These are phyloP conservation scores for Tichodroma muraria DNA, from an alignment of 2,113 vertebrate genomes.

Conservation along the genomic window DNA sequence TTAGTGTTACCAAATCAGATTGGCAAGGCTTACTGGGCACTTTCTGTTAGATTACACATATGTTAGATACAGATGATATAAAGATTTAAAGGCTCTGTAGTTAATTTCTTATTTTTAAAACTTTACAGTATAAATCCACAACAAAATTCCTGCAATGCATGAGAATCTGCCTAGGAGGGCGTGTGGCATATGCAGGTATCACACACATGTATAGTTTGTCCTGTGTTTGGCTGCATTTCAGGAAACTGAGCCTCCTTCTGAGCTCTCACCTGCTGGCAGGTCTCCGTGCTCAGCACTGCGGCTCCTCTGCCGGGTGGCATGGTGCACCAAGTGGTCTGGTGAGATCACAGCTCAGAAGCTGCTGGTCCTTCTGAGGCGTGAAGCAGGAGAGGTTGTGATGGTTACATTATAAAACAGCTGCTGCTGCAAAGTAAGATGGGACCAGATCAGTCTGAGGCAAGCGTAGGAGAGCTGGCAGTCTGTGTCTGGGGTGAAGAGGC, in stretches of 20 bases:
- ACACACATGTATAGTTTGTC: fast-evolving
- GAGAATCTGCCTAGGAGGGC: not conserved
- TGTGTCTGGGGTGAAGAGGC: not conserved
- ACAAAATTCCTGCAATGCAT: not conserved
- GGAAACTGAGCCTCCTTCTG: not conserved
- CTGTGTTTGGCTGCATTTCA: not conserved
- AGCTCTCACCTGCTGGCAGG: not conserved
- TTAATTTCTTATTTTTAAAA: not conserved
- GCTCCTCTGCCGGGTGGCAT: not conserved
- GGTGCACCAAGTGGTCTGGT: not conserved
- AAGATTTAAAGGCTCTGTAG: not conserved
- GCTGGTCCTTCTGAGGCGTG: not conserved
- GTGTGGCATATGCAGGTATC: not conserved
- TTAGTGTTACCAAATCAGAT: not conserved
- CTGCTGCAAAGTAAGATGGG: not conserved
- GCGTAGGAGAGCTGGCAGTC: not conserved
- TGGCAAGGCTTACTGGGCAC: not conserved
- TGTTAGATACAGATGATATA: not conserved
- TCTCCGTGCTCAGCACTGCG: not conserved
- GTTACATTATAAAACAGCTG: not conserved
- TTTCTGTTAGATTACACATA: not conserved
- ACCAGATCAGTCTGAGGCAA: not conserved
- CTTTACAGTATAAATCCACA: not conserved
- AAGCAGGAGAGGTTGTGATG: not conserved
- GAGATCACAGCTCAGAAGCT: not conserved